phyloP scores from a whole-genome alignment of 2,113 vertebrate species.

The Takifugu bimaculatus region DNA sequence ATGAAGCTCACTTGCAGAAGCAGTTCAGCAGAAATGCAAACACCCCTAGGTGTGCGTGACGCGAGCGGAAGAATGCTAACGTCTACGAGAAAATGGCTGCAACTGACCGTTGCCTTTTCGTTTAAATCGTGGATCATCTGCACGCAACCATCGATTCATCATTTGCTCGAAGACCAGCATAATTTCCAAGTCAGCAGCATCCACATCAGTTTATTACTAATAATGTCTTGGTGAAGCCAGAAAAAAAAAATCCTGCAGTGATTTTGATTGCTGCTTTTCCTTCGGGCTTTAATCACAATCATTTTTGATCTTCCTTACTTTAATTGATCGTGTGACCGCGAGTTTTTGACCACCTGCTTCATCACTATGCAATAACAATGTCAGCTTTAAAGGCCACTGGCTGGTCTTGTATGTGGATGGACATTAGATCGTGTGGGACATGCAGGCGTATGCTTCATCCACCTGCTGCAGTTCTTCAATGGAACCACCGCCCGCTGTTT shows the following conservation, averaged over 20 bases:
- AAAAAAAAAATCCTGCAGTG: too few relatives aligned
- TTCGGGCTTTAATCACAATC: too few relatives aligned
- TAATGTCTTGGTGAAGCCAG: too few relatives aligned
- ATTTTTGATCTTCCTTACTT: too few relatives aligned
- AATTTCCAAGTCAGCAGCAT: neutral
- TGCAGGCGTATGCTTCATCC: conserved; percentile 10
- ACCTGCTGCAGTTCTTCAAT: neutral
- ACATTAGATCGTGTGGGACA: conserved; percentile 10
- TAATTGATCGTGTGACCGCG: too few relatives aligned
- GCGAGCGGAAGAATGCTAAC: conserved; percentile 20
- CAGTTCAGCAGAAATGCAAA: conserved; percentile 52
- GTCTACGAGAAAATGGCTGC: neutral
- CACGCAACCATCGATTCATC: neutral
- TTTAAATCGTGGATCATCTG: neutral
- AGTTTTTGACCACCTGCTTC: too few relatives aligned
- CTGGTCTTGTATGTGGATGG: conserved; percentile 25
- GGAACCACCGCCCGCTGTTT: neutral
- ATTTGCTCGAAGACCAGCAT: neutral
- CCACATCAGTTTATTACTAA: neutral
- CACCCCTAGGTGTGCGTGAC: conserved; percentile 39
- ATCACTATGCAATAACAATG: too few relatives aligned
- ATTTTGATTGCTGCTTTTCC: too few relatives aligned
- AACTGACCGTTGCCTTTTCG: neutral
- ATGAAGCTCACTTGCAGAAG: conserved; percentile 66
- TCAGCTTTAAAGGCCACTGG: conserved; percentile 14